Percentiles rank a stretch among this genome's conserved stretches.
Conservation (phyloP, 2,888 invertebrate species). For the Therioaphis trifolii region DNA sequence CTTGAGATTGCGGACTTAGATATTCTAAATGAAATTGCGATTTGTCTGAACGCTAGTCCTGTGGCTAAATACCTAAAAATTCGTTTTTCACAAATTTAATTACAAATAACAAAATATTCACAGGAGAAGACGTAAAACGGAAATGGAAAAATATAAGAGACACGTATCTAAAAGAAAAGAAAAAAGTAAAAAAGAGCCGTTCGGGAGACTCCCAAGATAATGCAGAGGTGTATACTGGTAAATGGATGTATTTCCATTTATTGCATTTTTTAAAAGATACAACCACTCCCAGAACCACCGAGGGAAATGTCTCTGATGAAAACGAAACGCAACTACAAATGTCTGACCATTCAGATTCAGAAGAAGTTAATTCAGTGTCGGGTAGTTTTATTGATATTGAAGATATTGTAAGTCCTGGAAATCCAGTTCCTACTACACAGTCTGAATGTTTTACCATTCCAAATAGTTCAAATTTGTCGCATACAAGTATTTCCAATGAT, state of each 20-base stretch:
- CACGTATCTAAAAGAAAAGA: slow-evolving; percentile 36
- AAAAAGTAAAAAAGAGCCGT: slow-evolving; percentile 30
- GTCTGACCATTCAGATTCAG: slow-evolving; percentile 28
- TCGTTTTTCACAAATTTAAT: slow-evolving; percentile 22
- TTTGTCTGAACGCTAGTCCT: slow-evolving; percentile 64
- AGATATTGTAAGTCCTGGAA: slow-evolving; percentile 31
- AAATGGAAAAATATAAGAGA: slow-evolving; percentile 53
- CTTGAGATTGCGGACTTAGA: slow-evolving; percentile 65
- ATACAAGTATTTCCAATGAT: slow-evolving; percentile 42
- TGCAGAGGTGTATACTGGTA: slow-evolving; percentile 40
- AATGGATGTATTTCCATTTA: slow-evolving; percentile 38
- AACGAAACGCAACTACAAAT: slow-evolving; percentile 25
- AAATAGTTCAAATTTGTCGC: slow-evolving; percentile 25
- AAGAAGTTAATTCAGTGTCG: slow-evolving; percentile 27
- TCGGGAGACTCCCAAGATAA: slow-evolving; percentile 39
- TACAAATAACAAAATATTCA: slow-evolving; percentile 13
- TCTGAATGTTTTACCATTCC: slow-evolving; percentile 16
- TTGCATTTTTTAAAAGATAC: slow-evolving; percentile 50
- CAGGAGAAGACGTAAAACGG: slow-evolving; percentile 19
- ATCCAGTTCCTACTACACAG: slow-evolving; percentile 11
- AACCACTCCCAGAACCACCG: slow-evolving; percentile 32
- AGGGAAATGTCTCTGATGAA: slow-evolving; percentile 46
- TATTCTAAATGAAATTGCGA: slow-evolving; percentile 65
- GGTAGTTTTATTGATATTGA: slow-evolving; percentile 25
- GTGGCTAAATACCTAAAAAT: slow-evolving; percentile 66